Evolutionary conservation across 1,140 invertebrate species (phyloP).

Genomic region (Drosophila micromelanica): DNA sequence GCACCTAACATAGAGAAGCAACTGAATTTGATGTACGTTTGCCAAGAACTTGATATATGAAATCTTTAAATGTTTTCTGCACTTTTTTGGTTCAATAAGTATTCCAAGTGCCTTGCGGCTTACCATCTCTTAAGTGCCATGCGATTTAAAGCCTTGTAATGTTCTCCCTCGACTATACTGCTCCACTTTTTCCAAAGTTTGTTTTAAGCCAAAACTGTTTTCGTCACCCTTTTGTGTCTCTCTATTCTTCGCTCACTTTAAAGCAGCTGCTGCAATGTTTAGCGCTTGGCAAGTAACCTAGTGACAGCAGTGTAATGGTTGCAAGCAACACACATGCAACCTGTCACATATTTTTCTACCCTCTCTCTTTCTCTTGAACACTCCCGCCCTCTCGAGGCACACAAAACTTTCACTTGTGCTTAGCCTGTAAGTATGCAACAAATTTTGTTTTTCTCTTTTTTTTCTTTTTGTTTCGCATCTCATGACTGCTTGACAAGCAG

Average conservation of each 20-base stretch:
- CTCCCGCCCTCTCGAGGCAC: constrained; percentile 28
- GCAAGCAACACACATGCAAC: constrained; percentile 9
- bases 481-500: constrained; percentile 18
- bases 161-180: background rate
- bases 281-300: constrained; percentile 23
- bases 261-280: constrained; percentile 14
- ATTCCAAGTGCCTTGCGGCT: constrained; percentile 26
- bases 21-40: constrained; percentile 39
- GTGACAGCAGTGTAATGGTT: constrained; percentile 14
- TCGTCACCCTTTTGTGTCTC: constrained; percentile 38
- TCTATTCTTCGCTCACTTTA: background rate
- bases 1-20: constrained; percentile 1
- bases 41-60: constrained; percentile 46
- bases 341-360: background rate
- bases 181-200: background rate
- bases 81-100: constrained; percentile 11
- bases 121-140: constrained; percentile 43
- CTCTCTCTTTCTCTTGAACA: no score
- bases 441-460: constrained; percentile 36
- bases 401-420: constrained; percentile 71
- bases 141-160: constrained; percentile 28
- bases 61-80: constrained; percentile 51
- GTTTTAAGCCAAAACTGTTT: constrained; percentile 25
- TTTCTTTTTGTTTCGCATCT: constrained; percentile 19
- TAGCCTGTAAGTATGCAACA: constrained; percentile 71